Conservation (phyloP, 2,113 vertebrate species). For the Panthera leo region DNA sequence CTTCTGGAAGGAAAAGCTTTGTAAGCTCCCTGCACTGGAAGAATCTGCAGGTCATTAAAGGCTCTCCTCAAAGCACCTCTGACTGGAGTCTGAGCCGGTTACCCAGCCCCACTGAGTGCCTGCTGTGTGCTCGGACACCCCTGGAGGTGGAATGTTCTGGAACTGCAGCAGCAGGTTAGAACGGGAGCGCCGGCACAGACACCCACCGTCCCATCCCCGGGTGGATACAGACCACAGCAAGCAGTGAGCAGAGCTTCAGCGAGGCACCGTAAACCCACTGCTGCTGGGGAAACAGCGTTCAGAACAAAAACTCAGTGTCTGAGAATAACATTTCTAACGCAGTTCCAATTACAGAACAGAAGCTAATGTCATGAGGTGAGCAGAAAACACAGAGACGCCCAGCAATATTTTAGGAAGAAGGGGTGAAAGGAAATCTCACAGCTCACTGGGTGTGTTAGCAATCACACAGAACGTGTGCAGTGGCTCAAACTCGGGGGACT, state of each 20-base stretch:
- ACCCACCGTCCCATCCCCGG: neutral
- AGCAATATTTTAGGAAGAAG: neutral
- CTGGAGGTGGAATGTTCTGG: neutral
- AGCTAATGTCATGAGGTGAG: neutral
- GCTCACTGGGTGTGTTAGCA: fast-evolving
- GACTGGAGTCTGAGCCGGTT: neutral
- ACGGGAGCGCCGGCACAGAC: neutral
- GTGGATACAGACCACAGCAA: neutral
- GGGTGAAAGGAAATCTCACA: neutral
- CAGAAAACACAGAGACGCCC: neutral
- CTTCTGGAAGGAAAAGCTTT: neutral
- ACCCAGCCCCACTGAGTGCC: neutral
- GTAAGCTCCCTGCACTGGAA: neutral
- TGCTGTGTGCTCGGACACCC: neutral
- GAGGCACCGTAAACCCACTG: fast-evolving
- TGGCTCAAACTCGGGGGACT: neutral
- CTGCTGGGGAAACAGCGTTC: neutral
- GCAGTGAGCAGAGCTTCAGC: neutral
- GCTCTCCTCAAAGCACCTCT: neutral
- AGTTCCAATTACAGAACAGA: neutral
- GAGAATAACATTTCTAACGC: neutral
- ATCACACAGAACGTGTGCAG: fast-evolving
- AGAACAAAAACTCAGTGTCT: neutral
- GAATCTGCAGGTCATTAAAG: neutral
- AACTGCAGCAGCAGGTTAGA: neutral